Base-by-base conservation (phyloP, 2,888 invertebrate genomes). In the Myopa tessellatipennis region DNA sequence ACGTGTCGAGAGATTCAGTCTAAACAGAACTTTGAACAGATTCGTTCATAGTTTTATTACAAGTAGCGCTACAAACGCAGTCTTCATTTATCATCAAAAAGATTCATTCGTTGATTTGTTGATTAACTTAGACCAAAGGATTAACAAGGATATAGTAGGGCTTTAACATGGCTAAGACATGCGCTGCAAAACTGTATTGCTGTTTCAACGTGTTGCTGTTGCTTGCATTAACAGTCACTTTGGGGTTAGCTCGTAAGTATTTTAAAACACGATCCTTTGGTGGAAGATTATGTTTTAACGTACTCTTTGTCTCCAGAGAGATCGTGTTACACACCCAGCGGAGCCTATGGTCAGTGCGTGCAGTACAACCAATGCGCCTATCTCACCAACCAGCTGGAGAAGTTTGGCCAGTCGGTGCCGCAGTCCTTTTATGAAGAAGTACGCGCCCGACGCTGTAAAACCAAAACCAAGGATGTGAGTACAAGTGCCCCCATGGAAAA, bases 331-430 rank as follows among this genome's bases (percentile, higher is more conserved):
- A 82, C 82, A 60, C 81, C 82, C 26, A 38, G 52, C 18, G 34
- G 55, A 16, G 78, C 71, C 26, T 68, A 74, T 58, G 82, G 82
- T n/a, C 61, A 67, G 36, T 82, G 82, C 75, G 77, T 81, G 2
- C 79, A 78, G 7, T 80, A 80, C 63, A 79, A 65, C 50, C 71
- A 79, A 0, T 82, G 82, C 50, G 70, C 78, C 5, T 78, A 75
- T 72, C 67, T 79, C 8, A 76, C 16, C 12, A 69, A 76, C 12
- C 71, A 77, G 55, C 36, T 65, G 18, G 4, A 70, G 10, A 77
- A 18, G 34, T 80, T 74, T 67, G 80, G 79, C 10, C 73, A 69
- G 5, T 45, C 52, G 10, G 67, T 81, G 55, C 82, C 82, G 1
- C 70, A 76, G 26, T 40, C 63, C 18, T 69, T 79, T 50, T 63